Evolutionary conservation across 1,140 invertebrate species (phyloP), one percentile per base, ranked within the genome.

Genomic region (Drosophila tropicalis): DNA sequence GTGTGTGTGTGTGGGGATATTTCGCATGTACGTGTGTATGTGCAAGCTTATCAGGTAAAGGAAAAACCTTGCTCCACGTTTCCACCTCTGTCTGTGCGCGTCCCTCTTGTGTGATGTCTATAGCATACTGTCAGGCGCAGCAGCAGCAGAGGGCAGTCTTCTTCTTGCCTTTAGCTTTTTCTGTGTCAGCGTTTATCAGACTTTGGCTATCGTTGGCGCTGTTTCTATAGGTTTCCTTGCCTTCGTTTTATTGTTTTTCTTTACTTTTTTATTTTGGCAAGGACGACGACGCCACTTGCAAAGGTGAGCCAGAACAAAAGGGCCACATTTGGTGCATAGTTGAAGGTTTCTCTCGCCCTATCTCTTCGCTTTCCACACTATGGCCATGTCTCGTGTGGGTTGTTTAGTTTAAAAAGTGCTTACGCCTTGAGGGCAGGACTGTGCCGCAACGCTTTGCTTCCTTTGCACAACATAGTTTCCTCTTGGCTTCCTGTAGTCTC

Each of bases 191-290:
- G 44, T 81, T 86, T 79, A 79, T 79, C 77, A 69, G 73, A 19
- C 34, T 60, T 72, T 63, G 57, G 55, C 73, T 86, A 79, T 87
- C 79, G 74, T 62, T 85, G 71, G 81, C 78, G 78, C 82, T 86
- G 66, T 56, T 63, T 61, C 5, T 66, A 29, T 29, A 29, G 29
- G 29, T 29, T 29, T 47, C 3, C 41, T 57, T 67, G 32, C 55
- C 47, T 54, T 66, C 61, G 66, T 63, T 78, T 65, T 79, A 67
- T 87, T 84, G 6, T 70, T 41, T 63, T 9, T n/a, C 47, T 29
- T 56, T 63, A 41, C 3, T 66, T 51, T 65, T 62, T 78, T 64
- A 79, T 71, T 87, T 89, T 63, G 83, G 83, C 83, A 87, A 87
- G 84, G 83, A 87, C 77, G 72, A 15, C n/a, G 40, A 34, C 32